A percentile compares a stretch with the other conserved stretches of the same genome.
These are phyloP conservation scores for Carcharodon carcharias DNA, from an alignment of 2,797 vertebrate genomes.

Conservation along the genomic window DNA sequence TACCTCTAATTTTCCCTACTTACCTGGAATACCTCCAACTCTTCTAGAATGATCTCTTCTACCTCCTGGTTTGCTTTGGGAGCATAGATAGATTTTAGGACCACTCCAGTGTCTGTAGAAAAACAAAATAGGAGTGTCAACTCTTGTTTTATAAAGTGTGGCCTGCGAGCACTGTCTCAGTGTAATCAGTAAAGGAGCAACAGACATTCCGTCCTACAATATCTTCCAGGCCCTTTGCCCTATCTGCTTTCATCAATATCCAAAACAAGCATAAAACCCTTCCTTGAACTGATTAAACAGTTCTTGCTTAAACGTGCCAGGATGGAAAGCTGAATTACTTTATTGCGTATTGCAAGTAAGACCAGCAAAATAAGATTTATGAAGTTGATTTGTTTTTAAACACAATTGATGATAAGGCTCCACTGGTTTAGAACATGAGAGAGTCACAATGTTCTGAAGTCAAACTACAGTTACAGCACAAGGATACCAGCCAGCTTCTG, in stretches of 20 bases:
- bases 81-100: slow-evolving; percentile 33
- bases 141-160: not conserved
- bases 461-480: not conserved
- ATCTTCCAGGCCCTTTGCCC: not conserved
- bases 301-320: not conserved
- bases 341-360: not conserved
- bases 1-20: not conserved
- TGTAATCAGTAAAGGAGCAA: not conserved
- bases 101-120: slow-evolving; percentile 23
- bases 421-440: not conserved
- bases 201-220: not conserved
- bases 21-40: slow-evolving; percentile 33
- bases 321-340: not conserved
- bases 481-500: no score
- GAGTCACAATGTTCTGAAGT: not conserved
- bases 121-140: not conserved
- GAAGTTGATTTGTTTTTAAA: not conserved
- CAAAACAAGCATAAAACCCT: slow-evolving; percentile 9
- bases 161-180: not conserved
- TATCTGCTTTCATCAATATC: not conserved
- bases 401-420: not conserved
- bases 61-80: slow-evolving; percentile 23
- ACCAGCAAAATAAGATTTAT: not conserved
- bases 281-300: not conserved
- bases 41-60: slow-evolving; percentile 24